Evolutionary conservation across 2,797 vertebrate genomes (phyloP).

Genomic region (Chrysocyon brachyurus): DNA sequence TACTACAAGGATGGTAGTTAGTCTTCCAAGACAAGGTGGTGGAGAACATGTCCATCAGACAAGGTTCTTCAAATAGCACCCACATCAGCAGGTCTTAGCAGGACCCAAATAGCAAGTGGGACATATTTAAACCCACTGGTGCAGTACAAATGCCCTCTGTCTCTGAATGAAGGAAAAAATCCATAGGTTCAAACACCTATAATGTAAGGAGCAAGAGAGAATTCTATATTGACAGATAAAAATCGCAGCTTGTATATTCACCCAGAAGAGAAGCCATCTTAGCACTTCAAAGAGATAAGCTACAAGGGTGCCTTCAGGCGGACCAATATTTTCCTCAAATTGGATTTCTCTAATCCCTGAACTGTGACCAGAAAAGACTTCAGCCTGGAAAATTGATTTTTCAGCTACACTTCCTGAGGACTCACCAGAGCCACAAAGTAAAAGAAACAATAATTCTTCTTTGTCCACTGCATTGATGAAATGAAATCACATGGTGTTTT

Average conservation of each 20-base stretch:
- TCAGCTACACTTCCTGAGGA: slow-evolving; percentile 72
- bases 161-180: slow-evolving; percentile 13
- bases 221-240: slow-evolving; percentile 50
- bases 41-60: slow-evolving; percentile 1
- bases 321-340: slow-evolving; percentile 75
- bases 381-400: slow-evolving; percentile 79
- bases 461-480: slow-evolving; percentile 63
- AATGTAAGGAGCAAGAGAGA: background rate
- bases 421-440: slow-evolving; percentile 74
- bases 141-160: background rate
- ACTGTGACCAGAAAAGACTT: slow-evolving; percentile 81
- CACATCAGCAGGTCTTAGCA: background rate
- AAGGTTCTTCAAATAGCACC: background rate
- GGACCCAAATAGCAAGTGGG: background rate
- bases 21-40: background rate
- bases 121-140: slow-evolving; percentile 4
- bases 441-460: slow-evolving; percentile 78
- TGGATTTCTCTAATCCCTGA: slow-evolving; percentile 82
- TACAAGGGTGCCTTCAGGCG: slow-evolving; percentile 57
- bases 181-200: background rate
- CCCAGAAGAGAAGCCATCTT: slow-evolving; percentile 61
- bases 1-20: background rate
- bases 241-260: slow-evolving; percentile 58
- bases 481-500: slow-evolving; percentile 69
- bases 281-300: slow-evolving; percentile 68